phyloP scores from a whole-genome alignment of 2,888 invertebrate genomes.

The Seira musarum region DNA sequence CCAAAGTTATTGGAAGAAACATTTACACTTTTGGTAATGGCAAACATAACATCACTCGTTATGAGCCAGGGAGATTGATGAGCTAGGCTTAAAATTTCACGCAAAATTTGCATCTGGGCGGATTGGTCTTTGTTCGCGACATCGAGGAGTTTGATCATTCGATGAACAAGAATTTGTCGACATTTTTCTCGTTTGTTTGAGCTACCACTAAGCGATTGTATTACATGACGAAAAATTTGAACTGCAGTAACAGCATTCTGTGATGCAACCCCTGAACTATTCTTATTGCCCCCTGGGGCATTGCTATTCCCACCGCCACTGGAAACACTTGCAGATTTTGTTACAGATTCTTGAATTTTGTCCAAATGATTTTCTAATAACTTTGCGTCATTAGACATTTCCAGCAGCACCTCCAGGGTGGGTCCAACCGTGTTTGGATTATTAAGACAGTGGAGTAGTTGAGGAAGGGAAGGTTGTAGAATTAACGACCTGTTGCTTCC shows the following conservation, averaged over 20 bases:
- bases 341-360: slow-evolving; percentile 49
- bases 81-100: slow-evolving; percentile 86
- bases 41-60: slow-evolving; percentile 81
- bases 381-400: slow-evolving; percentile 56
- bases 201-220: slow-evolving; percentile 27
- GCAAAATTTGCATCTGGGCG: slow-evolving; percentile 80
- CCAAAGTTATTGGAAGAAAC: slow-evolving; percentile 44
- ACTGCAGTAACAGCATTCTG: slow-evolving; percentile 42
- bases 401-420: slow-evolving; percentile 59
- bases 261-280: not conserved
- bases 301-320: slow-evolving; percentile 1
- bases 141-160: slow-evolving; percentile 69
- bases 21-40: slow-evolving; percentile 58
- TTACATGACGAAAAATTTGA: slow-evolving; percentile 48
- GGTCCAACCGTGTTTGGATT: slow-evolving; percentile 75
- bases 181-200: slow-evolving; percentile 38
- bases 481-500: slow-evolving; percentile 71
- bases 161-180: slow-evolving; percentile 46
- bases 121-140: slow-evolving; percentile 60
- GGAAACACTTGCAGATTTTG: not conserved
- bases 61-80: slow-evolving; percentile 86
- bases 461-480: slow-evolving; percentile 85
- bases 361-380: slow-evolving; percentile 51
- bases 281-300: not conserved
- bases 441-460: slow-evolving; percentile 84